phyloP scores from a whole-genome alignment of 2,888 invertebrate species.

The Lasioglossum calceatum region DNA sequence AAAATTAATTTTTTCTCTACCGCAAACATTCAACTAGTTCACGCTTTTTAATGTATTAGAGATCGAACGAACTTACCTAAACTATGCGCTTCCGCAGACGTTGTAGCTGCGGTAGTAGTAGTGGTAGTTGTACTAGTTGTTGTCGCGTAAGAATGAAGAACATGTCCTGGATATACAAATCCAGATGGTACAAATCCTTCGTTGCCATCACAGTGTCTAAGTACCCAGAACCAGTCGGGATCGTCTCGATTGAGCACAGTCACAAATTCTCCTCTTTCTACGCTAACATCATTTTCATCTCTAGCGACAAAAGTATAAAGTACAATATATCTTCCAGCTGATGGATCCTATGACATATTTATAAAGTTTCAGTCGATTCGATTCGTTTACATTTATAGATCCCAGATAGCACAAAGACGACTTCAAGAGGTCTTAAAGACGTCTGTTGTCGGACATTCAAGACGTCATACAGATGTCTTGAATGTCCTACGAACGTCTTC shows the following conservation, averaged over 20 bases:
- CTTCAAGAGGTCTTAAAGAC: no score
- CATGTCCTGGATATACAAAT: slow-evolving; percentile 93
- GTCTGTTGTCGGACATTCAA: no score
- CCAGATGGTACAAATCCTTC: slow-evolving; percentile 98
- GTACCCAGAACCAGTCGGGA: slow-evolving; percentile 98
- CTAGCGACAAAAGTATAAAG: slow-evolving; percentile 96
- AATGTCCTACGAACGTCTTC: no score
- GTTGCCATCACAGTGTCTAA: slow-evolving; percentile 93
- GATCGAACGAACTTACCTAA: slow-evolving; percentile 72
- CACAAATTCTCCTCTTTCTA: slow-evolving; percentile 97
- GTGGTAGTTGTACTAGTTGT: slow-evolving; percentile 80
- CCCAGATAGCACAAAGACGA: no score
- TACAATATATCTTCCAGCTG: slow-evolving; percentile 94
- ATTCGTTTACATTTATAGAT: not conserved
- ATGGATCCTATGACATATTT: slow-evolving; percentile 88
- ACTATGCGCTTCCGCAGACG: slow-evolving; percentile 79
- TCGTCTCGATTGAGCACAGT: slow-evolving; percentile 97
- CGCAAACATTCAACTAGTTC: not conserved
- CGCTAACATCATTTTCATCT: slow-evolving; percentile 97
- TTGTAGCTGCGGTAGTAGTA: slow-evolving; percentile 72
- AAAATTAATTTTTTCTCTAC: no score
- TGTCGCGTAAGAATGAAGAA: slow-evolving; percentile 82
- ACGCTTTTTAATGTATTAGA: not conserved
- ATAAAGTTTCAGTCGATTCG: not conserved
- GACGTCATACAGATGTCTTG: no score